A percentile compares a stretch with the other conserved stretches of the same genome.
These are phyloP conservation scores for Mechanitis messenoides DNA, from an alignment of 2,888 invertebrate genomes.

Conservation along the genomic window DNA sequence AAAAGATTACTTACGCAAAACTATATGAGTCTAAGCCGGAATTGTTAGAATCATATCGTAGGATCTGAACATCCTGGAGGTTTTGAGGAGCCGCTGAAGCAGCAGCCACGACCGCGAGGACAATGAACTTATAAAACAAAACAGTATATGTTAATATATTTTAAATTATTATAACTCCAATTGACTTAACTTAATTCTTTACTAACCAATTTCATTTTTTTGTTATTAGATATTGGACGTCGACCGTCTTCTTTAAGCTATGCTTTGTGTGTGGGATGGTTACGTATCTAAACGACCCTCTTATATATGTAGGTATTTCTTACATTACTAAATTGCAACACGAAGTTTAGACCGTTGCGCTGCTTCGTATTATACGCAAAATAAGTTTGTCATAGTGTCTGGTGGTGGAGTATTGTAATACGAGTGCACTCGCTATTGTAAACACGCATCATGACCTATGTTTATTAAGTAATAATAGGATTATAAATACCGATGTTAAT, in stretches of 20 bases:
- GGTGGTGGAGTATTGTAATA: conserved; percentile 8
- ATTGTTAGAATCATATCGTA: conserved; percentile 79
- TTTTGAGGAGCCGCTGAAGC: conserved; percentile 60
- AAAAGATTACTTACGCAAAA: conserved; percentile 68
- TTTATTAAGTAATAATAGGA: conserved; percentile 52
- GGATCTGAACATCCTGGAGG: conserved; percentile 74
- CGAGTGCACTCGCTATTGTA: conserved; percentile 36
- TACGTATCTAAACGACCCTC: conserved; percentile 60
- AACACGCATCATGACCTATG: conserved; percentile 48
- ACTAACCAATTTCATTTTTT: conserved; percentile 70
- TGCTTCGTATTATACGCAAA: conserved; percentile 48
- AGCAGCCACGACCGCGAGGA: conserved; percentile 49
- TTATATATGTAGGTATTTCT: conserved; percentile 68
- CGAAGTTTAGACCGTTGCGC: conserved; percentile 39
- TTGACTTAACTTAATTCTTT: conserved; percentile 37
- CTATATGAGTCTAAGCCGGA: conserved; percentile 76
- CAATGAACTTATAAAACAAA: conserved; percentile 62
- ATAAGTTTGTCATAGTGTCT: conserved; percentile 24
- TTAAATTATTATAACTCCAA: conserved; percentile 27
- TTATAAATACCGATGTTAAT: conserved; percentile 64
- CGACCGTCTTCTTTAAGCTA: conserved; percentile 54
- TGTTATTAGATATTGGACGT: conserved; percentile 37
- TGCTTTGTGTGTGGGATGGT: conserved; percentile 61
- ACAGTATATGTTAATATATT: conserved; percentile 14
- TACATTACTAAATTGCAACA: conserved; percentile 67